Percentiles rank a stretch among this genome's conserved stretches.
Evolutionary conservation across 2,888 invertebrate genomes (phyloP).

Genomic region (Aphrophora alni): DNA sequence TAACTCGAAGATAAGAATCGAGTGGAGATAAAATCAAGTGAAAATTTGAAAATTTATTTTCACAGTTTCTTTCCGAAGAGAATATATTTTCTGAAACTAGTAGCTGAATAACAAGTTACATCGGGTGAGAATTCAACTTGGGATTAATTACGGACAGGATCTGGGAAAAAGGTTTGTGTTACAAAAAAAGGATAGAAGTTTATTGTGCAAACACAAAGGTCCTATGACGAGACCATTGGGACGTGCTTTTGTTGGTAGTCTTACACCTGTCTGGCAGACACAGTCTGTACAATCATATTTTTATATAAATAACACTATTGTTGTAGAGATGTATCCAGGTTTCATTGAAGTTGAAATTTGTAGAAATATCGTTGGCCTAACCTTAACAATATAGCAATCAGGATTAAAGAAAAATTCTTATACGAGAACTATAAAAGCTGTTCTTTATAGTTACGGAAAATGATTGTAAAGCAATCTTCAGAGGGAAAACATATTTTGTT

Average conservation of each 20-base stretch:
- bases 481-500: too few species aligned
- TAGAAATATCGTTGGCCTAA: neutral
- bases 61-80: neutral
- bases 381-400: neutral
- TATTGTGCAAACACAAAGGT: neutral
- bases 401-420: neutral
- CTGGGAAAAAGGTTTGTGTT: neutral
- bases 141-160: neutral
- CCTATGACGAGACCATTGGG: neutral
- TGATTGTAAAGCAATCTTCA: too few species aligned
- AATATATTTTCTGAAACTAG: neutral
- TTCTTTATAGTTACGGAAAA: too few species aligned
- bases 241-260: neutral
- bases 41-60: neutral
- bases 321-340: neutral
- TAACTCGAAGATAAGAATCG: too few species aligned
- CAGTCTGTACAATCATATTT: neutral
- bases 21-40: too few species aligned
- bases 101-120: neutral
- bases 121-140: neutral
- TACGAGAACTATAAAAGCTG: too few species aligned
- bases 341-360: neutral
- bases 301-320: constrained; percentile 9
- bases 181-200: neutral
- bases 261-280: neutral